Base-by-base conservation (phyloP, 1,140 invertebrate genomes). In the Zaprionus africanus region DNA sequence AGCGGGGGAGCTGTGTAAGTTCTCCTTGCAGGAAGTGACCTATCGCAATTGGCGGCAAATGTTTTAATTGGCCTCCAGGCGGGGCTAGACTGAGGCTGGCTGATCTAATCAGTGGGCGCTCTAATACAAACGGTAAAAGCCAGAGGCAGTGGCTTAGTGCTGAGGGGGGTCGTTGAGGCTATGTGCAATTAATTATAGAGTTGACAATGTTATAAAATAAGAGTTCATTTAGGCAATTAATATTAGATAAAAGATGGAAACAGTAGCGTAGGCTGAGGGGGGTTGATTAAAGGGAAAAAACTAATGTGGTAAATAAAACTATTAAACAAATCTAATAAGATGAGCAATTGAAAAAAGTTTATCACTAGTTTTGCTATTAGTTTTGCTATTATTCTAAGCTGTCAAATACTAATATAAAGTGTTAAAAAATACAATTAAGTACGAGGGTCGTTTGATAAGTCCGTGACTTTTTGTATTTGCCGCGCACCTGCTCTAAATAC, bases 51-150 rank as follows among this genome's bases (percentile, higher is more conserved):
- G 65, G 64, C 49, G 69, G 82, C 86, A 85, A 85, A 85, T 81
- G 85, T 90, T 90, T 90, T 90, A 90, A 90, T 90, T 90, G 76
- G 80, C 64, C 22, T 51, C 34, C 31, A 19, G 28, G n/a, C 11
- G 12, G 36, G 13, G 49, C 46, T 43, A n/a, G 15, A 53, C 28
- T 38, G 49, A 26, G n/a, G 15, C 46, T 9, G 31, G 43, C 66
- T 86, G 82, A 86, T 86, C 82, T 86, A 85, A 85, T 86, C 79
- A 86, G 19, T 54, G 76, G 31, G 61, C 76, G 65, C 76, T 72
- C 85, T 85, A 86, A 74, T 43, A 82, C 60, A 76, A 85, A 86
- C 82, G 83, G 82, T 86, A 82, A 85, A 85, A 82, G 82, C 82
- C 19, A 5, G 1, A 2, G 19, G 19, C 46, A 51, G 46, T 19